phyloP scores from a whole-genome alignment of 2,888 invertebrate genomes.

The Stratiomys singularior region DNA sequence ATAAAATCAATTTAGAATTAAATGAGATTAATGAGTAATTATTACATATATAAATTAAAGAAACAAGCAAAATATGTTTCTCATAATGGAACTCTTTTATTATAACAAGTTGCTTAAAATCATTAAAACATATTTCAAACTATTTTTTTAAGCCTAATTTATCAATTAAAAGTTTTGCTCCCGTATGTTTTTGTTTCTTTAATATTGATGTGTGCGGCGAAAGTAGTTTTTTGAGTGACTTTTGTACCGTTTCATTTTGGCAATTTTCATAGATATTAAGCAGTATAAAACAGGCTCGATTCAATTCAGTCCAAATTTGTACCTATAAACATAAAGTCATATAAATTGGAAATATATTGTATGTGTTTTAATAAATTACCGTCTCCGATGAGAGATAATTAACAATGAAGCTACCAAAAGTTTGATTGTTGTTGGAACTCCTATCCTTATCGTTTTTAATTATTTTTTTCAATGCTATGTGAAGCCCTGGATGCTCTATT shows the following conservation, averaged over 20 bases:
- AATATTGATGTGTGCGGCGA: slow-evolving; percentile 58
- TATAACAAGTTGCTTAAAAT: slow-evolving; percentile 24
- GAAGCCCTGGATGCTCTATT: slow-evolving; percentile 80
- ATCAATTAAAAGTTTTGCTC: slow-evolving; percentile 73
- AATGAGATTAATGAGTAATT: not conserved
- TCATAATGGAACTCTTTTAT: slow-evolving; percentile 32
- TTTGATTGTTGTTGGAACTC: slow-evolving; percentile 63
- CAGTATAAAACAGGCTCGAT: slow-evolving; percentile 81
- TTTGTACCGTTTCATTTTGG: slow-evolving; percentile 62
- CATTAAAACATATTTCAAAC: slow-evolving; percentile 49
- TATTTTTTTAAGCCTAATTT: slow-evolving; percentile 59
- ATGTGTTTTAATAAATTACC: slow-evolving; percentile 59
- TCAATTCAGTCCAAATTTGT: slow-evolving; percentile 74
- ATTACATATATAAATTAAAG: not conserved
- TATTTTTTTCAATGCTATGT: slow-evolving; percentile 81
- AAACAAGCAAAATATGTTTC: not conserved
- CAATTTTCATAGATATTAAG: slow-evolving; percentile 75
- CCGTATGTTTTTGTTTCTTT: slow-evolving; percentile 69
- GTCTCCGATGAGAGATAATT: slow-evolving; percentile 68
- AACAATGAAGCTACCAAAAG: slow-evolving; percentile 71
- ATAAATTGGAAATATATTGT: not conserved
- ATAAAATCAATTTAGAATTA: slow-evolving; percentile 3
- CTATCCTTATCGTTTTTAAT: slow-evolving; percentile 72
- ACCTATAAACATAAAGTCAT: slow-evolving; percentile 65
- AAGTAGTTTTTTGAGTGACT: slow-evolving; percentile 67